Evolutionary conservation across 30 jellyfish, hydroid and myxozoan genomes (phyloP).

Genomic region (Hydractinia symbiolongicarpus): DNA sequence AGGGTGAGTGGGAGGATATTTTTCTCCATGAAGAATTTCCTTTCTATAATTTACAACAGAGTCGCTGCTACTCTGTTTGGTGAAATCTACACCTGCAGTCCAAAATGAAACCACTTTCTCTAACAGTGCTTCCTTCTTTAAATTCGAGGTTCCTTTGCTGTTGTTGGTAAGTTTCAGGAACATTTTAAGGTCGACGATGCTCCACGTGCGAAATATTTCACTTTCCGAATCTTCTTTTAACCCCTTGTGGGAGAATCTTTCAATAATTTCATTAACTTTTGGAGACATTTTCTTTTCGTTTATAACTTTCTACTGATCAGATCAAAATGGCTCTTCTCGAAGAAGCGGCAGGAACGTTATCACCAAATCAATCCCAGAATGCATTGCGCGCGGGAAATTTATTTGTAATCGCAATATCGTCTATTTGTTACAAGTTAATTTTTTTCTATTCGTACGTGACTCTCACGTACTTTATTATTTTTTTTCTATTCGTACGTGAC

Average conservation of each 20-base stretch:
- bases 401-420: not conserved
- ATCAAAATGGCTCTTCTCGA: constrained; percentile 6
- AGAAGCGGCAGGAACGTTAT: not conserved
- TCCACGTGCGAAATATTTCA: not conserved
- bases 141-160: not conserved
- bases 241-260: too few species aligned
- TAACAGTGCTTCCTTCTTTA: not conserved
- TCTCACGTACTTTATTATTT: too few species aligned
- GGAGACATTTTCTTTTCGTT: too few species aligned
- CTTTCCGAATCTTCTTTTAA: too few species aligned
- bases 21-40: not conserved
- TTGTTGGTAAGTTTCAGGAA: not conserved
- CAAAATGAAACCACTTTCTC: not conserved
- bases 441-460: too few species aligned
- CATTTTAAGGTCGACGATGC: not conserved
- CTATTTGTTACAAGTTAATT: not conserved
- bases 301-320: not conserved
- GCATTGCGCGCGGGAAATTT: constrained; percentile 8
- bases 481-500: too few species aligned
- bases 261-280: too few species aligned
- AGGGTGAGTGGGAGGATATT: not conserved
- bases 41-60: not conserved
- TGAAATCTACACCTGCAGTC: not conserved
- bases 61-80: not conserved
- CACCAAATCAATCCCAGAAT: not conserved